Base-by-base conservation (phyloP, 2,797 vertebrate species). In the Anisognathus igniventris region DNA sequence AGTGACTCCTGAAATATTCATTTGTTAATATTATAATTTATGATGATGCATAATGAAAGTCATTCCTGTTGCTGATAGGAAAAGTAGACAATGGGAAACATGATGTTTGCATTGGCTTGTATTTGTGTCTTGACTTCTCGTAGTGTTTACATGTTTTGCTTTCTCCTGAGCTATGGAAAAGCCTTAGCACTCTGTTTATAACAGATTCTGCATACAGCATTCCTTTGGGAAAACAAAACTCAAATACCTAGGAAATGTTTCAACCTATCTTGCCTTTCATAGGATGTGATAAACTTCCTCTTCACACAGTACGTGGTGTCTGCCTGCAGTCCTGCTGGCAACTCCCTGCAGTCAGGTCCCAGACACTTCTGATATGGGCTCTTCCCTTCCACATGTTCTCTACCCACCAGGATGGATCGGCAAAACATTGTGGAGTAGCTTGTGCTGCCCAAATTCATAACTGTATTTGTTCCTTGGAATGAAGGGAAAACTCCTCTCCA, bases 221-320 rank as follows among this genome's bases (percentile, higher is more conserved):
- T 68, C 78, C 68, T 91, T 78, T 74, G 72, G 68, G 75, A 95
- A 92, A 95, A 80, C 64, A 89, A 57, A 84, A 37, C 35, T 83
- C 1, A 1, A 53, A 74, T 80, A 65, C 58, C 77, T 90, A 85
- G 90, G 86, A 87, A 91, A 61, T 35, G 47, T 54, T 85, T 84
- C 86, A 92, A 56, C 39, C 39, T 91, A 40, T 92, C 77, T 84
- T 79, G 68, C 57, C 60, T 91, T 89, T 30, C 23, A 35, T 45
- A 82, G 91, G 93, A 91, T 84, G 40, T 93, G 93, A 91, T 71
- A 74, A n/a, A 53, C 61, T 96, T 95, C 94, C 86, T 94, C 39
- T 65, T 39, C 9, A 10, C 3, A 4, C 31, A 11, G 65, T 22
- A 14, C 1, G 0, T 65, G 68, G 27, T 40, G 53, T 25, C 54